Conservation (phyloP, 2,113 vertebrate species). For the Fukomys damarensis region DNA sequence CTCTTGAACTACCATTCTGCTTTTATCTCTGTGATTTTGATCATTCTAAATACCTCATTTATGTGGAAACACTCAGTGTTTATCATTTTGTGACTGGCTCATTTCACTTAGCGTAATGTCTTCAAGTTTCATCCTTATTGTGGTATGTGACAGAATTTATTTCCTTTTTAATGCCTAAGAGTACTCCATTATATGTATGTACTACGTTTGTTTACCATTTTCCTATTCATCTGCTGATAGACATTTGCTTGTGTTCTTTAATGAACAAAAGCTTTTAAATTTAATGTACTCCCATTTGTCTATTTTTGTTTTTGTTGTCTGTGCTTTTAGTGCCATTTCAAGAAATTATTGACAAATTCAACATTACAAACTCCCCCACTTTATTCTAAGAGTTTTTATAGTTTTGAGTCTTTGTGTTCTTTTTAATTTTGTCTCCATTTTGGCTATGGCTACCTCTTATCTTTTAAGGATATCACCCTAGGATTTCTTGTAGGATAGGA, state of each 20-base stretch:
- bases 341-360: neutral
- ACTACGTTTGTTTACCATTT: neutral
- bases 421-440: neutral
- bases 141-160: neutral
- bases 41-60: neutral
- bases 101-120: conserved; percentile 20
- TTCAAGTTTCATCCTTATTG: neutral
- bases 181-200: neutral
- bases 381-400: conserved; percentile 17
- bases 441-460: neutral
- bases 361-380: neutral
- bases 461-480: neutral
- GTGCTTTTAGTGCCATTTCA: neutral
- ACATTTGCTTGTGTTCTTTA: neutral
- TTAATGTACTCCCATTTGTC: neutral
- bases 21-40: neutral
- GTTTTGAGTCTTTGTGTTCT: neutral
- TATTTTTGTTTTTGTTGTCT: conserved; percentile 25
- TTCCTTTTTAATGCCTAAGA: neutral
- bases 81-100: conserved; percentile 29
- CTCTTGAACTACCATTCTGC: neutral
- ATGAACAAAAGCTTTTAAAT: neutral
- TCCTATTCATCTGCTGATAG: neutral
- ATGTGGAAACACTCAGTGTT: neutral
- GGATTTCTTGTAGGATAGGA: neutral